A percentile compares a stretch with the other conserved stretches of the same genome.
Conservation (phyloP, 2,113 vertebrate species). For the Alexandromys fortis region DNA sequence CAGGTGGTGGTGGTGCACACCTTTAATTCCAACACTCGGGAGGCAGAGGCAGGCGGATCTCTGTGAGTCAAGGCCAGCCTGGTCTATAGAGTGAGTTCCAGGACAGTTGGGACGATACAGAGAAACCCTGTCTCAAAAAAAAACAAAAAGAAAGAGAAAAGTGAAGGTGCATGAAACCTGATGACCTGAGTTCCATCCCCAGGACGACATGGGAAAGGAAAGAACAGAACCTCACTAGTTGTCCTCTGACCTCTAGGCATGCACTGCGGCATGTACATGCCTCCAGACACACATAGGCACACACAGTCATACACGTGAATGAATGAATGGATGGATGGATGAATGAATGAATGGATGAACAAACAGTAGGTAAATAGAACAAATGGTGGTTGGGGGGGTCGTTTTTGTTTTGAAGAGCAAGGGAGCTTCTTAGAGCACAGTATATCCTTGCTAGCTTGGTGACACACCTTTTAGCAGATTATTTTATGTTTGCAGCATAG, state of each 20-base stretch:
- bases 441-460: not conserved
- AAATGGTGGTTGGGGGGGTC: not conserved
- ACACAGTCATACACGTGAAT: not conserved
- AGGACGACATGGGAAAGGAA: not conserved
- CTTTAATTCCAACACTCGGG: not conserved
- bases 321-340: not conserved
- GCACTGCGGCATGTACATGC: not conserved
- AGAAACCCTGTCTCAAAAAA: not conserved
- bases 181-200: not conserved
- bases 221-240: not conserved
- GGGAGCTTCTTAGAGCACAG: not conserved
- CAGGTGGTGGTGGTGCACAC: accelerated
- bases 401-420: not conserved
- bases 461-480: not conserved
- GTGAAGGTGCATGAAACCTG: not conserved
- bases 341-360: not conserved
- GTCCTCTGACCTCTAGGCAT: not conserved
- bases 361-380: not conserved
- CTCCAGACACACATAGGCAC: not conserved
- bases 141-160: not conserved
- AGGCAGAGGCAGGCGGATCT: not conserved
- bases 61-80: not conserved
- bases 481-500: not conserved
- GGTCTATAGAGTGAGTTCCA: not conserved
- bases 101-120: not conserved